Conservation (phyloP, 2,113 vertebrate species). For the Pelusios castaneus region DNA sequence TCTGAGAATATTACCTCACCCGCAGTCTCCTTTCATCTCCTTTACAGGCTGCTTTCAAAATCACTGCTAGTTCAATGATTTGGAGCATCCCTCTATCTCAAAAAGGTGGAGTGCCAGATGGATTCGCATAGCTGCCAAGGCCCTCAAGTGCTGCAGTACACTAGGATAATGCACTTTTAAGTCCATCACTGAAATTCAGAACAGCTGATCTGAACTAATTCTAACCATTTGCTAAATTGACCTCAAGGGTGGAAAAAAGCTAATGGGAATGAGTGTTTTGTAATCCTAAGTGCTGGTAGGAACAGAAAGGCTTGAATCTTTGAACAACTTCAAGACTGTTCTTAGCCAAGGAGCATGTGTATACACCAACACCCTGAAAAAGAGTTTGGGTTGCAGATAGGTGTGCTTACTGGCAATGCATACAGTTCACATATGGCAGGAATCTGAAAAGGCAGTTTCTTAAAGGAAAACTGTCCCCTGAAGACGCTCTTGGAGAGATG, state of each 20-base stretch:
- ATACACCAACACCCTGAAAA: no score
- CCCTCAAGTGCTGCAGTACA: background rate
- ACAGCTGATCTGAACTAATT: background rate
- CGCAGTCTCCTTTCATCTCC: no score
- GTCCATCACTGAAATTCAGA: background rate
- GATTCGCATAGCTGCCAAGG: accelerated
- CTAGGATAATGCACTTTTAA: background rate
- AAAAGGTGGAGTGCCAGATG: background rate
- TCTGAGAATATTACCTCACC: background rate
- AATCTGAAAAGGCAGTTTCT: no score
- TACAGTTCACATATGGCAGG: background rate
- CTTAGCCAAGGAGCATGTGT: no score
- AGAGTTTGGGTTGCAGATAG: no score
- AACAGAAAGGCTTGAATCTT: background rate
- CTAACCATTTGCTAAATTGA: no score
- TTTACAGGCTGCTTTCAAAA: background rate
- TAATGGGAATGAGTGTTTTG: background rate
- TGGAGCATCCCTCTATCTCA: background rate
- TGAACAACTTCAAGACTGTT: background rate
- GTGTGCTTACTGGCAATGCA: no score
- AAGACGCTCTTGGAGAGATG: accelerated
- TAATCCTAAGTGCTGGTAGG: background rate
- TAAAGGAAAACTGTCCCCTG: no score
- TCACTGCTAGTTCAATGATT: background rate
- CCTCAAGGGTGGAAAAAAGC: background rate